These are phyloP conservation scores for Hemaris fuciformis DNA, from an alignment of 2,888 invertebrate species.

Conservation along the genomic window DNA sequence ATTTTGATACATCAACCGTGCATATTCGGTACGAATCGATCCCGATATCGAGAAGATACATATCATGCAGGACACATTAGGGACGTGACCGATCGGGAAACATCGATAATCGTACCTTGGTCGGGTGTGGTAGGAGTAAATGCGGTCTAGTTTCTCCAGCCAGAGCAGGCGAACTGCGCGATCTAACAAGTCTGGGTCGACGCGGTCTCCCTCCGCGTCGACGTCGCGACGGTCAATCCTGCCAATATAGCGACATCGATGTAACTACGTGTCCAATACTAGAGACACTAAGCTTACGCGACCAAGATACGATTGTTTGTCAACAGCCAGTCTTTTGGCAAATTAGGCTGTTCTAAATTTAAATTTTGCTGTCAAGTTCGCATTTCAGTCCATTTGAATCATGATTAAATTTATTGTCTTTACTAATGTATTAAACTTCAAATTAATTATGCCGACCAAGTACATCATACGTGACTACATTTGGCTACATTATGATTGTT, in stretches of 20 bases:
- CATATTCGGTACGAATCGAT: slow-evolving; percentile 6
- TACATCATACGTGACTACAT: too few relatives aligned
- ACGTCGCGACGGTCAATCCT: slow-evolving; percentile 79
- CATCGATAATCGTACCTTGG: slow-evolving; percentile 81
- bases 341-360: not conserved
- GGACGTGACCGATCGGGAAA: slow-evolving; percentile 50
- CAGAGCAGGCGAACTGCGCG: slow-evolving; percentile 80
- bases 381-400: too few relatives aligned
- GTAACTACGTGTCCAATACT: slow-evolving; percentile 56
- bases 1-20: not conserved
- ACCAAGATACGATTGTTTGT: slow-evolving; percentile 60
- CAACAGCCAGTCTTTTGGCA: not conserved
- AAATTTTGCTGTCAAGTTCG: not conserved
- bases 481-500: too few relatives aligned
- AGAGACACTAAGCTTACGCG: slow-evolving; percentile 38
- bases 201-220: slow-evolving; percentile 57
- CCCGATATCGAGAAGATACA: slow-evolving; percentile 3
- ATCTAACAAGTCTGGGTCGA: slow-evolving; percentile 78
- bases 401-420: too few relatives aligned
- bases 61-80: slow-evolving; percentile 28
- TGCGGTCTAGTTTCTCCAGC: slow-evolving; percentile 81
- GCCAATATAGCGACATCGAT: slow-evolving; percentile 76
- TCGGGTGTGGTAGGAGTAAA: slow-evolving; percentile 82
- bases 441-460: too few relatives aligned
- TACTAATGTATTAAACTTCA: too few relatives aligned